Conservation (phyloP, 2,113 vertebrate genomes). For the Capra hircus region DNA sequence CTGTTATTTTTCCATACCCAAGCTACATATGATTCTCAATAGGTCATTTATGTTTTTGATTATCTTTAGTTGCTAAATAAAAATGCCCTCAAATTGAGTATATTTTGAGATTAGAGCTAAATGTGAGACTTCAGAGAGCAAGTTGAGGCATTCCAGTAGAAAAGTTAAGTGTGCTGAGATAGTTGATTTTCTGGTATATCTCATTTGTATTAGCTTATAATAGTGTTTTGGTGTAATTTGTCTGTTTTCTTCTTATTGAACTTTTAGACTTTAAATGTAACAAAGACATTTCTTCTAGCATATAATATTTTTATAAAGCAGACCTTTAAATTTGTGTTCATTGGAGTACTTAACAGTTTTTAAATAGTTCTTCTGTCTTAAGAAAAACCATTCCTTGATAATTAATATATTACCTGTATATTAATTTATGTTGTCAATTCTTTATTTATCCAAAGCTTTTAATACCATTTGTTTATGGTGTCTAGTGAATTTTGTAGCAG, state of each 20-base stretch:
- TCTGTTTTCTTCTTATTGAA: neutral
- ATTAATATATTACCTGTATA: neutral
- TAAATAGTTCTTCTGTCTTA: neutral
- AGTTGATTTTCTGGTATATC: neutral
- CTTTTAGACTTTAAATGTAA: neutral
- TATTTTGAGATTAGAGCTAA: neutral
- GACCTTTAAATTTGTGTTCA: neutral
- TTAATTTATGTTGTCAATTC: neutral
- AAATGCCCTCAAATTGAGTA: neutral
- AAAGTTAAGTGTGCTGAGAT: neutral
- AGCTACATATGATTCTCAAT: neutral
- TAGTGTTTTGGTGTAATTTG: neutral
- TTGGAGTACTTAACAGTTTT: conserved; percentile 14
- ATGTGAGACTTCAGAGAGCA: neutral
- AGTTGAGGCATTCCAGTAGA: neutral
- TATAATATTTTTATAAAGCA: neutral
- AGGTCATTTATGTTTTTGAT: neutral
- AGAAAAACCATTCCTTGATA: neutral
- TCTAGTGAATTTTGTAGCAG: neutral
- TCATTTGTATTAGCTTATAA: neutral
- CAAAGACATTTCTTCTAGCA: neutral
- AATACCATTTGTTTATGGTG: neutral
- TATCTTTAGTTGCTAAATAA: neutral
- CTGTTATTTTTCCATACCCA: neutral
- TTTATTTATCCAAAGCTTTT: neutral